phyloP scores from a whole-genome alignment of 2,797 vertebrate genomes.

The Calcarius lapponicus region DNA sequence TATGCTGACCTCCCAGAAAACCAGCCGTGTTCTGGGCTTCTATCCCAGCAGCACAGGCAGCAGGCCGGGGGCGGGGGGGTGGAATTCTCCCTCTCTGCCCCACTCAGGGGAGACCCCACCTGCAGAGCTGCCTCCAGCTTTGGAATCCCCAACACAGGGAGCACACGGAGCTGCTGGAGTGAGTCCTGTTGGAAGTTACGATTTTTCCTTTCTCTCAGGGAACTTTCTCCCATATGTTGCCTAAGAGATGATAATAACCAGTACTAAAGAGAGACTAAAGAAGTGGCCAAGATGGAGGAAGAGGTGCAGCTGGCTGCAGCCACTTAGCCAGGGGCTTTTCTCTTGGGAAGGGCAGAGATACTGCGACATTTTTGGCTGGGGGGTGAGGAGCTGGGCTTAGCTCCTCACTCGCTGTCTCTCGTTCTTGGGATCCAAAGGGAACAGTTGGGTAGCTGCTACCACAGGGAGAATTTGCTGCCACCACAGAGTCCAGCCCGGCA shows the following conservation, averaged over 20 bases:
- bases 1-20: not conserved
- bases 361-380: not conserved
- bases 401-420: not conserved
- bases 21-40: rapidly evolving
- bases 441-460: not conserved
- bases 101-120: not conserved
- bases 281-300: not conserved
- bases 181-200: not conserved
- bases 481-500: rapidly evolving
- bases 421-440: not conserved
- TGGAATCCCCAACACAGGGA: not conserved
- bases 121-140: not conserved
- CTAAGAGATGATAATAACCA: not conserved
- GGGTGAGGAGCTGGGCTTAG: not conserved
- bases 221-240: not conserved
- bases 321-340: not conserved
- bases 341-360: not conserved
- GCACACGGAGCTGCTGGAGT: not conserved
- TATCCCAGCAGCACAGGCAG: not conserved
- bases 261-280: not conserved
- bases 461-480: not conserved
- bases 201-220: not conserved
- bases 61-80: not conserved
- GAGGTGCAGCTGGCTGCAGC: not conserved
- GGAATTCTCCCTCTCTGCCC: not conserved